Percentiles rank a stretch among this genome's conserved stretches.
phyloP scores from a whole-genome alignment of 1,140 invertebrate genomes.

The Paraescarpia echinospica region DNA sequence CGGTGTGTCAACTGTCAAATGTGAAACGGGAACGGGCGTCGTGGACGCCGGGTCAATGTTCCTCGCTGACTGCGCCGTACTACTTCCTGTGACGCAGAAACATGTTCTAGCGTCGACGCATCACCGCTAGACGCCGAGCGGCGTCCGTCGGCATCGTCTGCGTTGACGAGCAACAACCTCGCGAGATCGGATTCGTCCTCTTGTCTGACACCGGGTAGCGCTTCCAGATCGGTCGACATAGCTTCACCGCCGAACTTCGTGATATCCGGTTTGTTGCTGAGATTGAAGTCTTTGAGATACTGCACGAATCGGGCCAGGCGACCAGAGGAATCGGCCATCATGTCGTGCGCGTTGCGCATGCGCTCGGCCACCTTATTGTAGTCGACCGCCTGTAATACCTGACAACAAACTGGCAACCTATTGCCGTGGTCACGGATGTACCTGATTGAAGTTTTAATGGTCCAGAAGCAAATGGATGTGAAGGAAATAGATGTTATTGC shows the following conservation, averaged over 20 bases:
- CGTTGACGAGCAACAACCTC: background rate
- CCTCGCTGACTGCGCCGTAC: background rate
- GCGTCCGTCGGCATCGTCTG: background rate
- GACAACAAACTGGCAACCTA: background rate
- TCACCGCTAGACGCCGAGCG: background rate
- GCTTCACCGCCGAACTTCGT: background rate
- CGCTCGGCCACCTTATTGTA: background rate
- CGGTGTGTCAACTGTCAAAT: background rate
- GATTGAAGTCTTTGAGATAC: background rate
- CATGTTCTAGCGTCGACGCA: background rate
- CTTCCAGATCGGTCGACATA: background rate
- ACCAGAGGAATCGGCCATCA: background rate
- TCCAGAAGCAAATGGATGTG: too few species aligned
- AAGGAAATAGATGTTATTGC: too few species aligned
- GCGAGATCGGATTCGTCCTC: background rate
- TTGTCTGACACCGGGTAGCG: background rate
- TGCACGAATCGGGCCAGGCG: background rate
- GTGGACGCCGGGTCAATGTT: background rate
- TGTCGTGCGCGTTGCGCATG: background rate
- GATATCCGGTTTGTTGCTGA: background rate
- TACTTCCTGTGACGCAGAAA: background rate
- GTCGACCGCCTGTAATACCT: background rate
- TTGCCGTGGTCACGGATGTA: background rate
- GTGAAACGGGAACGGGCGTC: background rate
- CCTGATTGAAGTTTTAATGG: background rate